These are phyloP conservation scores for Coracopsis vasa DNA, from an alignment of 2,113 vertebrate genomes.

Conservation along the genomic window DNA sequence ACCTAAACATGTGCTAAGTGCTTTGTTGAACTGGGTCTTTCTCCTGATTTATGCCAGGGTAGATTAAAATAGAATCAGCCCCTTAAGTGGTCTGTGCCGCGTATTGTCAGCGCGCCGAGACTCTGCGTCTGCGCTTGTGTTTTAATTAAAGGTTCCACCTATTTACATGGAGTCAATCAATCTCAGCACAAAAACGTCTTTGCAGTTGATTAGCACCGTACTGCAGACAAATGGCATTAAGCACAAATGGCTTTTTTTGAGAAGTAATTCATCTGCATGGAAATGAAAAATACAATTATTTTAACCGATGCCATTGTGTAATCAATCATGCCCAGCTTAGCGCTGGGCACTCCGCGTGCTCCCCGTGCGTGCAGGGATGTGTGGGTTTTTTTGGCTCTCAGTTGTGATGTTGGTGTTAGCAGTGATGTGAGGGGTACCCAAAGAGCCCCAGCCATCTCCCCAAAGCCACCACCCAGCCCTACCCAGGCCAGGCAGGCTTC, in stretches of 20 bases:
- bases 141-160: slow-evolving; percentile 69
- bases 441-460: accelerated
- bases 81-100: neutral
- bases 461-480: neutral
- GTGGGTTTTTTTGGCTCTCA: neutral
- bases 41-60: slow-evolving; percentile 43
- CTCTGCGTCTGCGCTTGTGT: neutral
- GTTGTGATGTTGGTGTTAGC: accelerated
- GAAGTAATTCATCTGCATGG: slow-evolving; percentile 47
- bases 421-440: neutral
- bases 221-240: slow-evolving; percentile 55
- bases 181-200: slow-evolving; percentile 6
- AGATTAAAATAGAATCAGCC: slow-evolving; percentile 51
- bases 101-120: neutral
- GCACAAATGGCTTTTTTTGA: slow-evolving; percentile 56
- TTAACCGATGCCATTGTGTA: neutral
- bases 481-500: neutral
- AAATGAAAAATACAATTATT: slow-evolving; percentile 65
- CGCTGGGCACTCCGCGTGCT: accelerated
- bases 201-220: slow-evolving; percentile 42
- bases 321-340: neutral
- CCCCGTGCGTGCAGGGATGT: neutral
- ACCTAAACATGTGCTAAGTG: slow-evolving; percentile 65
- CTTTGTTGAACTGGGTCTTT: slow-evolving; percentile 42
- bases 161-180: slow-evolving; percentile 65